phyloP scores from a whole-genome alignment of 2,888 invertebrate species.

The Adela reaumurella region DNA sequence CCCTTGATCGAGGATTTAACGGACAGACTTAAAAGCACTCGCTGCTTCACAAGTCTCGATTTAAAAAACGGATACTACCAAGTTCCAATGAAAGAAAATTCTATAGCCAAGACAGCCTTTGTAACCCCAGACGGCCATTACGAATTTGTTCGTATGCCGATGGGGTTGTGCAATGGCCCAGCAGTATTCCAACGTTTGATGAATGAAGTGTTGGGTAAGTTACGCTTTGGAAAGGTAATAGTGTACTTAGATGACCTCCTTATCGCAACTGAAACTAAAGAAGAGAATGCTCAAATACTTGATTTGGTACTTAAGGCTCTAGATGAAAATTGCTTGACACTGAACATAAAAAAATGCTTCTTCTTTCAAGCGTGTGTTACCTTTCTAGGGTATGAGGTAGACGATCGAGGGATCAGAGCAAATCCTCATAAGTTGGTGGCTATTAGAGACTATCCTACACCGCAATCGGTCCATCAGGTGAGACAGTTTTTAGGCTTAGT shows the following conservation, averaged over 20 bases:
- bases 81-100: slow-evolving; percentile 17
- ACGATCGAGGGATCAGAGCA: slow-evolving; percentile 9
- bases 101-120: slow-evolving; percentile 22
- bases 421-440: slow-evolving; percentile 7
- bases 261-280: slow-evolving; percentile 4
- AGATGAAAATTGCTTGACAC: slow-evolving; percentile 4
- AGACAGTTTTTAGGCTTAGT: slow-evolving; percentile 13
- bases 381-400: slow-evolving; percentile 12
- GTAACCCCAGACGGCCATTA: slow-evolving; percentile 25
- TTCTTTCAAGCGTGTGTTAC: slow-evolving; percentile 9
- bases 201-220: slow-evolving; percentile 12
- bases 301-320: slow-evolving; percentile 1
- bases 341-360: slow-evolving; percentile 12
- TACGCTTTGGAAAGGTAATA: slow-evolving; percentile 6
- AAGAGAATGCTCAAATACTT: slow-evolving; percentile 6
- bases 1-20: slow-evolving; percentile 26
- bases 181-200: slow-evolving; percentile 17
- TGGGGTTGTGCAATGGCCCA: slow-evolving; percentile 17
- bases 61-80: slow-evolving; percentile 21
- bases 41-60: slow-evolving; percentile 20
- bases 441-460: slow-evolving; percentile 10
- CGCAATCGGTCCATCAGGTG: slow-evolving; percentile 8
- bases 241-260: slow-evolving; percentile 13
- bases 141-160: slow-evolving; percentile 21
- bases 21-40: slow-evolving; percentile 16